Conservation (phyloP, 2,797 vertebrate species). For the Amphiprion clarkii region DNA sequence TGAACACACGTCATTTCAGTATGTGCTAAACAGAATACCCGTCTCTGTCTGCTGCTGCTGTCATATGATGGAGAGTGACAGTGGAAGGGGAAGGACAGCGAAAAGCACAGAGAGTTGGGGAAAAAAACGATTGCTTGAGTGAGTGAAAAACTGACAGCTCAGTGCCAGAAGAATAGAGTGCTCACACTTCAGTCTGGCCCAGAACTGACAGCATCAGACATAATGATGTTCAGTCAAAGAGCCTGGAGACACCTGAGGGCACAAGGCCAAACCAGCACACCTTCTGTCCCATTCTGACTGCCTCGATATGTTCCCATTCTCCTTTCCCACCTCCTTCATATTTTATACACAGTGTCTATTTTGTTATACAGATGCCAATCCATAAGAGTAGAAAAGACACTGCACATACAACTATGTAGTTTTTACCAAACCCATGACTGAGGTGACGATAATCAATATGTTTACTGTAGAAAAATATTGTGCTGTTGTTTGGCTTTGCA, state of each 20-base stretch:
- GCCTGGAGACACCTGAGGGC: slow-evolving; percentile 71
- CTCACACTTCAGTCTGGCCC: slow-evolving; percentile 70
- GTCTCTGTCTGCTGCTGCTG: slow-evolving; percentile 32
- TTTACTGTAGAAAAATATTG: too few relatives aligned
- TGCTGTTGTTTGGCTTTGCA: too few relatives aligned
- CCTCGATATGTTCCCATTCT: slow-evolving; percentile 9
- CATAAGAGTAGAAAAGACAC: neutral
- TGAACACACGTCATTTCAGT: slow-evolving; percentile 12
- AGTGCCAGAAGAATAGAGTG: slow-evolving; percentile 76
- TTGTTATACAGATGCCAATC: neutral
- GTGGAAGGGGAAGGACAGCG: slow-evolving; percentile 28
- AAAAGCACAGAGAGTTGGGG: slow-evolving; percentile 35
- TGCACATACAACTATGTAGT: neutral
- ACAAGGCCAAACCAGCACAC: slow-evolving; percentile 58
- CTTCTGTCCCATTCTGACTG: slow-evolving; percentile 43
- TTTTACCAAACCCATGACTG: neutral
- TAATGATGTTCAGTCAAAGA: slow-evolving; percentile 79
- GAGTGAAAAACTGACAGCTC: slow-evolving; percentile 77
- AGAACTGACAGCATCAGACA: slow-evolving; percentile 82
- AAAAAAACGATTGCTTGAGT: slow-evolving; percentile 49
- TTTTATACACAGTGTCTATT: neutral
- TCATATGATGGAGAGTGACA: slow-evolving; percentile 47
- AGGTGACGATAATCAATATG: neutral
- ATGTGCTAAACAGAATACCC: slow-evolving; percentile 28
- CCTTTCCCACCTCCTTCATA: neutral